Evolutionary conservation across 1,140 invertebrate genomes (phyloP), one percentile per base, ranked within the genome.

Genomic region (Aphelenchoides besseyi): DNA sequence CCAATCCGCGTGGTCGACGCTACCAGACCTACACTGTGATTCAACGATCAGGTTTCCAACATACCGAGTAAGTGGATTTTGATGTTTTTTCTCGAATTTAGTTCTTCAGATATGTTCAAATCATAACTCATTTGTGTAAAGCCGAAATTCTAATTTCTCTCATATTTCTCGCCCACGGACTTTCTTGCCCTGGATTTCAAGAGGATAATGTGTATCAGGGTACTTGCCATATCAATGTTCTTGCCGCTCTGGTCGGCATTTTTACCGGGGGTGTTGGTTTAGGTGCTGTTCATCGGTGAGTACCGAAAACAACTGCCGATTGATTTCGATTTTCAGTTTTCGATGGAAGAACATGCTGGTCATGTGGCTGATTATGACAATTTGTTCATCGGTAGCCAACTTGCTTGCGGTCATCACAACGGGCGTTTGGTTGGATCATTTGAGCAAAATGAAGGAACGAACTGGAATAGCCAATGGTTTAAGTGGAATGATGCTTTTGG

Each of bases 1-100:
- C 81, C 8, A 67, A 76, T 16, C 55, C 62, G 3, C 67, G 59
- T 29, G 55, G 78, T 33, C 72, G 82, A 32, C 61, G 81, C 2
- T 84, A 84, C 68, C 82, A 82, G 32, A 74, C 82, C 29, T 82
- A 82, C 61, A 82, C 80, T 12, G 82, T 82, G 3, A 83, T 82
- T 74, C 82, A 83, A 64, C 41, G 80, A 2, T 69, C 71, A 2
- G 80, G 80, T 26, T 82, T 82, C 59, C 80, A 82, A 37, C 80
- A 82, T 57, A 84, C 80, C 9, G 80, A 82, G 80, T 82, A 54
- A n/a, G n/a, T n/a, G n/a, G n/a, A n/a, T n/a, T n/a, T n/a, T n/a
- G n/a, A 48, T 78, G 53, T 0, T 53, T 3, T 57, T 52, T 71
- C 32, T 9, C 81, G 78, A 67, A 81, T 81, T n/a, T n/a, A n/a